These are phyloP conservation scores for Raja brachyura DNA, from an alignment of 2,113 vertebrate genomes.

Conservation along the genomic window DNA sequence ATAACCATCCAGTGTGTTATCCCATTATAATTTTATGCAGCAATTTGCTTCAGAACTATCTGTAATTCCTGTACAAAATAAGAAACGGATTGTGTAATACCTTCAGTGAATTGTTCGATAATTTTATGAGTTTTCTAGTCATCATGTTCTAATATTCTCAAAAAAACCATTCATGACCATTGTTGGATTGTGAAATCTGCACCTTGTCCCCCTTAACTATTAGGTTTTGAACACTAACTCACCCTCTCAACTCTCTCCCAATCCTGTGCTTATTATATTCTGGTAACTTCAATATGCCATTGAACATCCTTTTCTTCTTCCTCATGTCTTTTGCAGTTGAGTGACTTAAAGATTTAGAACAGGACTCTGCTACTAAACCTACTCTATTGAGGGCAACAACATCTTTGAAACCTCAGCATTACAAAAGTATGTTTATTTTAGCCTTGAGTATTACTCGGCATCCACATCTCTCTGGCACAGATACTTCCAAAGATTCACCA, in stretches of 20 bases:
- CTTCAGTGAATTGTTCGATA: not conserved
- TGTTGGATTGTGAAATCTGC: not conserved
- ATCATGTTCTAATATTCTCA: not conserved
- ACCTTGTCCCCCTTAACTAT: not conserved
- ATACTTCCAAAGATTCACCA: too few species aligned
- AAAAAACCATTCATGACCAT: not conserved
- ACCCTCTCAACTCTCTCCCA: not conserved
- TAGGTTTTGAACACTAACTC: not conserved
- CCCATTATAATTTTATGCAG: not conserved
- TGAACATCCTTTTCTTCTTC: not conserved
- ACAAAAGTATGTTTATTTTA: too few species aligned
- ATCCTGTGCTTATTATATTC: not conserved
- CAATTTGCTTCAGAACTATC: not conserved
- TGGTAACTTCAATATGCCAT: not conserved
- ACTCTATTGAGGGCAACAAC: too few species aligned
- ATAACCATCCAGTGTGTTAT: not conserved
- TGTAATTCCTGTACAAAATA: not conserved
- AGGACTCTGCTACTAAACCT: too few species aligned
- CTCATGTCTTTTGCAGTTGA: not conserved
- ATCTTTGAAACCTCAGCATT: too few species aligned
- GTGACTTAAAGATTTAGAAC: too few species aligned
- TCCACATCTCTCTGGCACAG: too few species aligned
- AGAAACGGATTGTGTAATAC: not conserved
- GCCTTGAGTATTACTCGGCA: too few species aligned
- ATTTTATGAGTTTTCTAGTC: not conserved